Evolutionary conservation across 2,888 invertebrate species (phyloP), one percentile per base, ranked within the genome.

Genomic region (Protonemura montana): DNA sequence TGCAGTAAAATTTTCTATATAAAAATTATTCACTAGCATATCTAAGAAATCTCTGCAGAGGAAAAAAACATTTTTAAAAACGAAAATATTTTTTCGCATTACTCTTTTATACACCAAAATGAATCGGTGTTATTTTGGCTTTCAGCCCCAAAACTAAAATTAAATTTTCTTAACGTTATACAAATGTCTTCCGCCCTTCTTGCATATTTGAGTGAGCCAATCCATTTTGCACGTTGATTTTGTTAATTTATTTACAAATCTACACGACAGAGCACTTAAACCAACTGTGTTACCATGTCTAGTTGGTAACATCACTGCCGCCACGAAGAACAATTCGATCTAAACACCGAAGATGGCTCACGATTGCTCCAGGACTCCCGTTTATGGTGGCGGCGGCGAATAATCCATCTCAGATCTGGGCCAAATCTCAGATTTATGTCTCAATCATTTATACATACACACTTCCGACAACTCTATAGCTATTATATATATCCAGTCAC

Each of bases 181-280:
- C 13, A 10, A 59, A 10, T 59, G 59, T 59, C 59, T 59, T 21
- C 59, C 59, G 59, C 59, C 16, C 59, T 13, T 41, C 41, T 7
- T 41, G 41, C 41, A 41, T 41, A 59, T 16, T 2, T 21, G 59
- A 59, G 6, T 59, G 16, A 21, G 21, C 16, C 59, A 59, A 59
- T 59, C 59, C 59, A 59, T 59, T 59, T 59, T 21, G 26, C 78
- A n/a, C 28, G 78, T 27, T 78, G 78, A 78, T 78, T 21, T 78
- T n/a, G 78, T 78, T 78, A 78, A 78, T 78, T 78, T 78, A 78
- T 78, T 25, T 27, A 13, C 78, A 28, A n/a, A 26, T 26, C 78
- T 27, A 78, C 78, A 78, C 78, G 78, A 78, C 26, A 26, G 78
- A 78, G 78, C 78, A 78, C 78, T 78, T 78, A 59, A 10, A 59